Conservation (phyloP, 2,797 vertebrate genomes). For the Knipowitschia caucasica region DNA sequence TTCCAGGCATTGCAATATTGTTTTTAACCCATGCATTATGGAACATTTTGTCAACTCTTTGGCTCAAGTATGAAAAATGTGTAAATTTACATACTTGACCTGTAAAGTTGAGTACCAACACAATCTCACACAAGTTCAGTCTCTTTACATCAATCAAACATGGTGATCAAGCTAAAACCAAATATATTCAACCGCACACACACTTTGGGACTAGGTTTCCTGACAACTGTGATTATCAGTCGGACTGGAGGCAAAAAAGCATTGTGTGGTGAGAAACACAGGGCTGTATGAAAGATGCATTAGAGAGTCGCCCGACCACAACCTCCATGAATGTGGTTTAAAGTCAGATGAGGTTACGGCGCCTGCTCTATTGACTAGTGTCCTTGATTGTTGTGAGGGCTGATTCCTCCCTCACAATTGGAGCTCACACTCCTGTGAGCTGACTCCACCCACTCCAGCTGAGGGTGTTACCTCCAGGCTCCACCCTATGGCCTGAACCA, state of each 20-base stretch:
- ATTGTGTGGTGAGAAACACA: slow-evolving; percentile 10
- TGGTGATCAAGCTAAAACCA: slow-evolving; percentile 59
- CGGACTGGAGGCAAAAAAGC: slow-evolving; percentile 16
- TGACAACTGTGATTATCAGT: slow-evolving; percentile 28
- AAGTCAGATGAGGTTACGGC: background rate
- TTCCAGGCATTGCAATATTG: too few species aligned
- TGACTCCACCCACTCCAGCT: too few species aligned
- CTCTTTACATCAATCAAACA: slow-evolving; percentile 58
- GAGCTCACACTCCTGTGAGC: too few species aligned
- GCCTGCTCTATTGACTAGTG: background rate
- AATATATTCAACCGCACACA: slow-evolving; percentile 39
- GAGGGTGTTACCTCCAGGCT: too few species aligned
- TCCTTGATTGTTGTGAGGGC: slow-evolving; percentile 3
- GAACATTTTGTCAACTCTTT: too few species aligned
- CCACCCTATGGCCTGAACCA: too few species aligned
- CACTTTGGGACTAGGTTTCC: slow-evolving; percentile 37
- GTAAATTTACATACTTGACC: too few species aligned
- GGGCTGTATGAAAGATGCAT: slow-evolving; percentile 4
- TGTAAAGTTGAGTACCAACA: too few species aligned
- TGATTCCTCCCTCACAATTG: too few species aligned
- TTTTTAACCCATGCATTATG: too few species aligned
- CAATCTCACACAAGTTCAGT: slow-evolving; percentile 38
- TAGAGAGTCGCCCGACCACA: background rate
- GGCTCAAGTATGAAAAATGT: too few species aligned
- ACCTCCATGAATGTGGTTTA: background rate